phyloP scores from a whole-genome alignment of 2,797 vertebrate genomes.

The Schizothorax lantsangensis region DNA sequence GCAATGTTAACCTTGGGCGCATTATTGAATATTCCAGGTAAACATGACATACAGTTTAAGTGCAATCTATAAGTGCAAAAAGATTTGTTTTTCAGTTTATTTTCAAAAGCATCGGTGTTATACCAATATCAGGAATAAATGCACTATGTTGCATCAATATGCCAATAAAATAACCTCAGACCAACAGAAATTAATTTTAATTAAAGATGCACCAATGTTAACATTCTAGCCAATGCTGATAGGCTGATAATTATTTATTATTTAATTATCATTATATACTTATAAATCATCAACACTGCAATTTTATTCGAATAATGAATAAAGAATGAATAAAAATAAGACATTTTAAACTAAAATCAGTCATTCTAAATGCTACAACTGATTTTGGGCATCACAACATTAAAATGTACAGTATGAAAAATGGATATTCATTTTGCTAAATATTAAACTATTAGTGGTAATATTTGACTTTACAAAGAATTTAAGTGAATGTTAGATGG shows the following conservation, averaged over 20 bases:
- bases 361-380: background rate
- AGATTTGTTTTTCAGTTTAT: constrained; percentile 8
- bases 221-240: too few species aligned
- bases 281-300: background rate
- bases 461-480: too few species aligned
- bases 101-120: background rate
- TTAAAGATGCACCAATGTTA: background rate
- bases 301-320: background rate
- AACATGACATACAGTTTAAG: background rate
- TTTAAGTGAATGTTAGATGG: too few species aligned
- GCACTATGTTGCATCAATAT: background rate
- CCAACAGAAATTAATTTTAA: background rate
- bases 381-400: background rate
- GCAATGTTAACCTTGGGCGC: background rate
- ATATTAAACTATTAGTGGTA: too few species aligned
- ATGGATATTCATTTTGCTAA: too few species aligned
- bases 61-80: background rate
- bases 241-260: background rate
- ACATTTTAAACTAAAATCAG: background rate
- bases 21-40: constrained; percentile 21
- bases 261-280: background rate
- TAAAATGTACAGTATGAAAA: background rate
- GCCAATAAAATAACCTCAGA: background rate
- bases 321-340: background rate
- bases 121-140: background rate